Base-by-base conservation (phyloP, 2,113 vertebrate genomes). In the Odontophorus gujanensis region DNA sequence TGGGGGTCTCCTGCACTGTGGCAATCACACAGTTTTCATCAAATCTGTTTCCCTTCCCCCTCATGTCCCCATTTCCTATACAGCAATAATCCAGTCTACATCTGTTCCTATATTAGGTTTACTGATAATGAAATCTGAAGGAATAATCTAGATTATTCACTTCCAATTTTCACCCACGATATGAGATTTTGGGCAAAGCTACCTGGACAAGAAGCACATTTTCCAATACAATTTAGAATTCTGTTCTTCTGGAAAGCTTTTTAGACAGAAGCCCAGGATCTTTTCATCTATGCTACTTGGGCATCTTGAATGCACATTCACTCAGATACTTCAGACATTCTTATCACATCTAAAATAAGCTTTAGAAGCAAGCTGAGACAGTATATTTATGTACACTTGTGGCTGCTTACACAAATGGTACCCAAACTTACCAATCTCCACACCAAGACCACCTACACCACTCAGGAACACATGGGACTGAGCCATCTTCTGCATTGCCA, bases 401-500 rank as follows among this genome's bases (percentile, higher is more conserved):
- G 17, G 22, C 36, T 94, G 38, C 48, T 69, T 78, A 85, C 86
- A 65, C 5, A 72, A 74, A 47, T 3, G 17, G 25, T 30, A 59
- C 26, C 19, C 47, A 20, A 85, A 95, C 98, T 95, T 97, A 99
- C 99, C 99, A 92, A 99, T 99, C 95, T 99, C 99, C 58, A 99
- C 97, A 91, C 99, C 99, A 90, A 99, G 97, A 58, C 99, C 98
- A 81, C 99, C 99, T 95, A 99, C 94, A 85, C 99, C 99, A 97
- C 99, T 99, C 83, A 99, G 98, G 96, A 99, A 99, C 43, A 99
- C 99, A 1, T 98, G 98, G 48, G 99, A 99, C 96, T 98, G 98
- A 81, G 99, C 99, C 99, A 99, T 99, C 98, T 99, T 99, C 96
- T 99, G 99, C 99, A 99, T 99, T 63, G 99, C 99, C 16, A 97